These are phyloP conservation scores for Parnassius mnemosyne DNA, from an alignment of 2,888 invertebrate genomes.

Conservation along the genomic window DNA sequence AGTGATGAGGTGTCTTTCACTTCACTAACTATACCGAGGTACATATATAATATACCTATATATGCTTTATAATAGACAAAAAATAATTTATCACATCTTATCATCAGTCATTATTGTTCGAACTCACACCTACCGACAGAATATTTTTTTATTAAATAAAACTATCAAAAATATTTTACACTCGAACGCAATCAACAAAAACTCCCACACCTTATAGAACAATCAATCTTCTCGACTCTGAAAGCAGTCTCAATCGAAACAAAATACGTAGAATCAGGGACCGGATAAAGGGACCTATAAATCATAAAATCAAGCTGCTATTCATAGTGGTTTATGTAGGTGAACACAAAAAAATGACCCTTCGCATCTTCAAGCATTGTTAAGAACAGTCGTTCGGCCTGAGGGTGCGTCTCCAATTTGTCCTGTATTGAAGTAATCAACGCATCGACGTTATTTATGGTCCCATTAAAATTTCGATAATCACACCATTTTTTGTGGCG, in stretches of 20 bases:
- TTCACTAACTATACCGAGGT: too few species aligned
- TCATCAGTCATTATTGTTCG: conserved; percentile 18
- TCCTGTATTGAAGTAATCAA: conserved; percentile 70
- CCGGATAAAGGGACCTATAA: conserved; percentile 75
- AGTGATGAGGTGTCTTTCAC: too few species aligned
- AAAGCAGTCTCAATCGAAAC: conserved; percentile 79
- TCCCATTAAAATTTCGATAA: conserved; percentile 74
- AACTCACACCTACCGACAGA: conserved; percentile 18
- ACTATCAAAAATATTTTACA: conserved; percentile 66
- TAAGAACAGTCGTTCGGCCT: conserved; percentile 45
- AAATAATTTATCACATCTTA: conserved; percentile 13
- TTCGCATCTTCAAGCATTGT: conserved; percentile 56
- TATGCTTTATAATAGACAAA: conserved; percentile 1
- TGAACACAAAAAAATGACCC: conserved; percentile 64
- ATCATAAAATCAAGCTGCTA: conserved; percentile 78
- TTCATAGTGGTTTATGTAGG: conserved; percentile 72
- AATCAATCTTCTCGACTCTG: conserved; percentile 74
- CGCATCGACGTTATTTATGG: conserved; percentile 65
- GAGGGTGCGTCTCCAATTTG: conserved; percentile 74
- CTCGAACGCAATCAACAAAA: conserved; percentile 67
- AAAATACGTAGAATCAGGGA: conserved; percentile 70
- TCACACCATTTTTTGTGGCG: conserved; percentile 48
- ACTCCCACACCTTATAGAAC: conserved; percentile 73
- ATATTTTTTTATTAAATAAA: conserved; percentile 47
- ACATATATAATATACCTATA: neutral